A percentile compares a stretch with the other conserved stretches of the same genome.
phyloP scores from a whole-genome alignment of 1,140 invertebrate genomes.

The Hydropsyche tenuis region DNA sequence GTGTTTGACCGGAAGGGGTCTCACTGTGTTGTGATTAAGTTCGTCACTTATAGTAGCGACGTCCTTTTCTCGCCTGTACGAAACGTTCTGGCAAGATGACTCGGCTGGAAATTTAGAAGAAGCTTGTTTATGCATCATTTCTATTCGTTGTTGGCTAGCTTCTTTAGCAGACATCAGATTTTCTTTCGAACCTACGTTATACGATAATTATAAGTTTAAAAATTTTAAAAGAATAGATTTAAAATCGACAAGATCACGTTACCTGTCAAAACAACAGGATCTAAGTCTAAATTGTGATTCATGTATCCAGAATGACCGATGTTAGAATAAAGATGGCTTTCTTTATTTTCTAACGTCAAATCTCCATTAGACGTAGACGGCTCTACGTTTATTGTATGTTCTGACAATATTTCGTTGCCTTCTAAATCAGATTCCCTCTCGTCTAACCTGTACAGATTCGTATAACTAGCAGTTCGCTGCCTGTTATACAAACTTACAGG shows the following conservation, averaged over 20 bases:
- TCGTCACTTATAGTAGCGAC: constrained; percentile 9
- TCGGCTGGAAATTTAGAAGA: constrained; percentile 31
- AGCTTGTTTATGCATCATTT: constrained; percentile 41
- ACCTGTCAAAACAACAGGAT: constrained; percentile 53
- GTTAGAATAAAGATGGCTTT: constrained; percentile 46
- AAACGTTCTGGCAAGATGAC: constrained; percentile 33
- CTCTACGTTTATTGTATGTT: constrained; percentile 18
- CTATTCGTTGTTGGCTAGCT: constrained; percentile 32
- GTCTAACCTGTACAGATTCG: constrained; percentile 45
- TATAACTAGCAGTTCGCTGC: constrained; percentile 43
- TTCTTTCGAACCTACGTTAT: constrained; percentile 45
- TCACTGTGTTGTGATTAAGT: constrained; percentile 37
- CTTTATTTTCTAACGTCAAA: constrained; percentile 22
- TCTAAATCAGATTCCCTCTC: constrained; percentile 42
- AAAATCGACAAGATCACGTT: background rate
- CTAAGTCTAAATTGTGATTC: constrained; percentile 55
- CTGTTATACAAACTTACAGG: constrained; percentile 35
- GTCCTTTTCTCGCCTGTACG: constrained; percentile 42
- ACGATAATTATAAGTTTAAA: too few relatives aligned
- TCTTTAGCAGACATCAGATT: constrained; percentile 42
- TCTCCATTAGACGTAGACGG: constrained; percentile 26
- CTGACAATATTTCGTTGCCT: background rate
- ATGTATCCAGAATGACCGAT: constrained; percentile 52
- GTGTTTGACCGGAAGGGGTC: constrained; percentile 34
- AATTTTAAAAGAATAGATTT: too few relatives aligned